A percentile compares a stretch with the other conserved stretches of the same genome.
phyloP scores from a whole-genome alignment of 2,797 vertebrate genomes.

The Cossypha niveicapilla region DNA sequence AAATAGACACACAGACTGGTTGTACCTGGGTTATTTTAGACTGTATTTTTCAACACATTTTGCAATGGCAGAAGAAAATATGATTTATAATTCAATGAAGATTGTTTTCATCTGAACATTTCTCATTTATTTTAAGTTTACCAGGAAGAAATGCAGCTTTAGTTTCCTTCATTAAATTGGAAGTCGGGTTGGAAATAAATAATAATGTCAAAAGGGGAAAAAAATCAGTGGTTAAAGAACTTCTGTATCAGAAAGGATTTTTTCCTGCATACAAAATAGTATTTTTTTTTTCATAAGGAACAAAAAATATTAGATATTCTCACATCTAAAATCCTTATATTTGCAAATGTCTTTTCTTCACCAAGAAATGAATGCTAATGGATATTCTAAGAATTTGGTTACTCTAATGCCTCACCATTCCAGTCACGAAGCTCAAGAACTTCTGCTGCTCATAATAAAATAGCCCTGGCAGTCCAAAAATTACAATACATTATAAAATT shows the following conservation, averaged over 20 bases:
- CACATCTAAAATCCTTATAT: neutral
- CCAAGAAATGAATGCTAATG: neutral
- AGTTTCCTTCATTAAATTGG: constrained; percentile 3
- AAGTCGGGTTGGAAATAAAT: neutral
- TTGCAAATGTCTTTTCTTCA: neutral
- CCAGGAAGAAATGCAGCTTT: neutral
- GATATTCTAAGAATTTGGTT: neutral
- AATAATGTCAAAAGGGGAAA: neutral
- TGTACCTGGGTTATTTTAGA: neutral
- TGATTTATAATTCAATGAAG: neutral
- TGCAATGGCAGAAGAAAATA: neutral
- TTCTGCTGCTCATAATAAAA: neutral
- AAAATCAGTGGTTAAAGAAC: neutral
- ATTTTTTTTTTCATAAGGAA: neutral
- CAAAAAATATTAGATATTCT: neutral
- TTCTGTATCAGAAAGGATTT: neutral
- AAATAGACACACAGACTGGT: neutral
- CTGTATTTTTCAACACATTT: neutral
- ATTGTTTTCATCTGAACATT: constrained; percentile 2
- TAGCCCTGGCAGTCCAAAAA: neutral
- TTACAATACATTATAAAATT: neutral
- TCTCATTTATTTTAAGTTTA: constrained; percentile 14
- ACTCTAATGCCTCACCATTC: neutral
- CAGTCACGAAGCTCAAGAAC: neutral
- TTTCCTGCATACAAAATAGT: neutral